Conservation (phyloP, 2,797 vertebrate species). For the Gambusia yucatana region DNA sequence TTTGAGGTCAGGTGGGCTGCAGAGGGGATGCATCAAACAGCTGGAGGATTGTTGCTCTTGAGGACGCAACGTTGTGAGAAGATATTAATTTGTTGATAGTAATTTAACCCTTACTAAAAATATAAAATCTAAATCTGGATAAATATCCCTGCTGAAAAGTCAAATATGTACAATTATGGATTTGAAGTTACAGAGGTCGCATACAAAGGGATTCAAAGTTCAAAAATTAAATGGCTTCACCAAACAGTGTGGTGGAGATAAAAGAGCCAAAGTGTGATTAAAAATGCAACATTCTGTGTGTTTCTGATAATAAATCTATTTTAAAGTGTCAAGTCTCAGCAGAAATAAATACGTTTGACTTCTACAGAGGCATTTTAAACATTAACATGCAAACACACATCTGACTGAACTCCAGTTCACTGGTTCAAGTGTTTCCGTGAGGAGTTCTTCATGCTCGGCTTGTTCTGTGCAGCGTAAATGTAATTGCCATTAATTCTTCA, state of each 20-base stretch:
- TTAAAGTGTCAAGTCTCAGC: not conserved
- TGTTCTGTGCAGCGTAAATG: not conserved
- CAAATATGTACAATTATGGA: not conserved
- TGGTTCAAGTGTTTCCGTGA: slow-evolving; percentile 26
- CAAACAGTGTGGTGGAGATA: too few relatives aligned
- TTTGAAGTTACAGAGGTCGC: not conserved
- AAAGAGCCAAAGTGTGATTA: not conserved
- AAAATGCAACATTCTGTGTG: not conserved
- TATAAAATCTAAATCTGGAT: not conserved
- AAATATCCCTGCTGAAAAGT: not conserved
- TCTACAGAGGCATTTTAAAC: slow-evolving; percentile 24
- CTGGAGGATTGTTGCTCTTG: not conserved
- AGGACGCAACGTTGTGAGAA: not conserved
- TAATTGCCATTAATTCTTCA: slow-evolving; percentile 31
- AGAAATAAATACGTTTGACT: slow-evolving; percentile 14
- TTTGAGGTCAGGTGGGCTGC: not conserved
- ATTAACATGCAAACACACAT: slow-evolving; percentile 45
- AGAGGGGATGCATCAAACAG: not conserved
- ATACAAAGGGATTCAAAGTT: not conserved
- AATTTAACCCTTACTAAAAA: not conserved
- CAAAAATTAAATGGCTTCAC: too few relatives aligned
- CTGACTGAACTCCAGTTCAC: slow-evolving; percentile 16
- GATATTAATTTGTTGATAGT: not conserved
- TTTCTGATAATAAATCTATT: not conserved
- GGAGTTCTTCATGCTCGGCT: slow-evolving; percentile 25